phyloP scores from a whole-genome alignment of 2,797 vertebrate species.

The Anguilla obscura region DNA sequence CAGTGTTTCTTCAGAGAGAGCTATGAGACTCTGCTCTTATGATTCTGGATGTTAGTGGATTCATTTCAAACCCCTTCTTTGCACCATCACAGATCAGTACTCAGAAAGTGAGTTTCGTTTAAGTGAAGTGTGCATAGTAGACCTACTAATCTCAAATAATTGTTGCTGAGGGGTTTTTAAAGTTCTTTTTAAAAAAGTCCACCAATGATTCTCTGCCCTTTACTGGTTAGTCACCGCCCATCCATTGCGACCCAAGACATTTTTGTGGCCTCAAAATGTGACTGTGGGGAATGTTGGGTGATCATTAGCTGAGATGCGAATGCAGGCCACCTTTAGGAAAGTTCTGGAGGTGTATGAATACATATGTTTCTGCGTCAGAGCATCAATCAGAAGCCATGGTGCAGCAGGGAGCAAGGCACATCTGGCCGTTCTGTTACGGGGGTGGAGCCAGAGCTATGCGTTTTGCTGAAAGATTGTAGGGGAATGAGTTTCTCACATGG shows the following conservation, averaged over 20 bases:
- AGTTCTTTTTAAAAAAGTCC: neutral
- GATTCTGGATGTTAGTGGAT: neutral
- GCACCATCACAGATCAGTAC: neutral
- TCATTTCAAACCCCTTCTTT: neutral
- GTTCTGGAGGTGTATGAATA: constrained; percentile 14
- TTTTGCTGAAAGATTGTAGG: constrained; percentile 46
- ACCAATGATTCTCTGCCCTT: neutral
- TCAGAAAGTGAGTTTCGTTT: neutral
- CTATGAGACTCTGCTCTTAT: neutral
- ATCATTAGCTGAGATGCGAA: neutral
- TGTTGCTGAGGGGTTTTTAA: neutral
- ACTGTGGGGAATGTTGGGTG: neutral
- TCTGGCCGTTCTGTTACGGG: constrained; percentile 59
- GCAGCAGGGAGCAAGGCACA: constrained; percentile 52
- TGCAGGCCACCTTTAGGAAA: neutral
- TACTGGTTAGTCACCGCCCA: neutral
- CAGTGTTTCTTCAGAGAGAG: neutral
- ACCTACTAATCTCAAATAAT: neutral
- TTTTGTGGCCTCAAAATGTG: neutral
- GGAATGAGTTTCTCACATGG: constrained; percentile 61
- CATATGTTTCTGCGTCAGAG: constrained; percentile 18
- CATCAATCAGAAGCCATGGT: constrained; percentile 33
- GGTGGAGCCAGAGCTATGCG: constrained; percentile 53
- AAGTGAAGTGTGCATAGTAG: neutral
- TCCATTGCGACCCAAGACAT: neutral